phyloP scores from a whole-genome alignment of 2,888 invertebrate species.

The Mythimna lalbum region DNA sequence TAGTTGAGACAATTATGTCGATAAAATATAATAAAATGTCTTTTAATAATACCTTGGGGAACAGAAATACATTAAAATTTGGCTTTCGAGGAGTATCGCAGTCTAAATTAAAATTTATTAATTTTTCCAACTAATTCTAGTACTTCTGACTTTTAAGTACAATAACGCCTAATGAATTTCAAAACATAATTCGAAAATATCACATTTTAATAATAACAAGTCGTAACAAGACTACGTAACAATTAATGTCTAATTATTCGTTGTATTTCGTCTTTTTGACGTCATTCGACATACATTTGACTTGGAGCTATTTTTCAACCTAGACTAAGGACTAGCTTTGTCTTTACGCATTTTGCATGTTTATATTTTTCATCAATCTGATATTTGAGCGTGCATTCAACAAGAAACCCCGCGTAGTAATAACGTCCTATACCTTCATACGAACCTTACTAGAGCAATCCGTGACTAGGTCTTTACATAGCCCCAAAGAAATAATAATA shows the following conservation, averaged over 20 bases:
- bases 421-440: conserved; percentile 9
- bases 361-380: conserved; percentile 7
- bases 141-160: conserved; percentile 54
- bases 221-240: conserved; percentile 46
- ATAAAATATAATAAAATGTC: conserved; percentile 53
- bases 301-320: conserved; percentile 27
- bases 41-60: conserved; percentile 50
- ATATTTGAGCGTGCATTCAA: conserved; percentile 14
- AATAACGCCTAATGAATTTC: conserved; percentile 41
- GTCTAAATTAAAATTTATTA: conserved; percentile 32
- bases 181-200: conserved; percentile 60
- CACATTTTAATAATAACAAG: conserved; percentile 59
- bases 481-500: conserved; percentile 35
- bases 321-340: conserved; percentile 8
- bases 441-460: conserved; percentile 28
- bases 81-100: conserved; percentile 30
- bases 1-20: neutral
- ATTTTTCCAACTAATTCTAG: conserved; percentile 23
- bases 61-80: conserved; percentile 33
- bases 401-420: conserved; percentile 6
- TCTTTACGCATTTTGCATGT: conserved; percentile 32
- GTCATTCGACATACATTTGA: conserved; percentile 45
- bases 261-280: conserved; percentile 33
- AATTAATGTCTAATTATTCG: conserved; percentile 50
- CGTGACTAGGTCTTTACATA: conserved; percentile 18